phyloP scores from a whole-genome alignment of 2,797 vertebrate genomes.

The Pseudochirops corinnae region DNA sequence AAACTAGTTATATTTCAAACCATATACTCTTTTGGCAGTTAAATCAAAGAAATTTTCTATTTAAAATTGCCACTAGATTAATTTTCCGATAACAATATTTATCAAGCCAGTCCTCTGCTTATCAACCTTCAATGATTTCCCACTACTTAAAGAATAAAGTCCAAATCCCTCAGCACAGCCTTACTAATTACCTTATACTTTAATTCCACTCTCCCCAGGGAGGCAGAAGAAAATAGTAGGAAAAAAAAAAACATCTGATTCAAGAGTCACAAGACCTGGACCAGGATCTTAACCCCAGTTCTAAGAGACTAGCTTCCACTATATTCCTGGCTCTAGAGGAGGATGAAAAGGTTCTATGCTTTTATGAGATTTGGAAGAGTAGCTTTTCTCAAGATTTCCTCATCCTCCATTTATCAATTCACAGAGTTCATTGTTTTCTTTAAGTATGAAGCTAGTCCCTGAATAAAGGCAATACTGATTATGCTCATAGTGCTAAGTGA shows the following conservation, averaged over 20 bases:
- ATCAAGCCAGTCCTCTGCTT: slow-evolving; percentile 21
- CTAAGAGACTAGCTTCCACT: slow-evolving; percentile 6
- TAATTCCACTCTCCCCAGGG: not conserved
- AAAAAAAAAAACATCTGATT: not conserved
- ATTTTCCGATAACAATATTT: slow-evolving; percentile 38
- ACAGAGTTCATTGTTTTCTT: not conserved
- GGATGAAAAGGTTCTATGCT: not conserved
- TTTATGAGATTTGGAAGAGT: not conserved
- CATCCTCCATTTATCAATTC: not conserved
- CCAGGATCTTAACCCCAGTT: not conserved
- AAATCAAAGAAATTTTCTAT: slow-evolving; percentile 31
- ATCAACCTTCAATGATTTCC: not conserved
- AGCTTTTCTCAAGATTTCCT: slow-evolving; percentile 22
- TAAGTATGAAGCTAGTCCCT: not conserved
- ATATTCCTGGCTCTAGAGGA: slow-evolving; percentile 28
- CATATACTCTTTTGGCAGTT: slow-evolving; percentile 27
- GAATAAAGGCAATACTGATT: not conserved
- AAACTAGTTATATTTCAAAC: slow-evolving; percentile 24
- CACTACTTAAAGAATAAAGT: slow-evolving; percentile 42
- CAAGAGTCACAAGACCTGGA: not conserved
- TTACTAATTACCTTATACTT: not conserved
- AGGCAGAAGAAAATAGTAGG: not conserved
- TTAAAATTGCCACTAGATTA: not conserved
- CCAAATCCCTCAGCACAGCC: slow-evolving; percentile 1
- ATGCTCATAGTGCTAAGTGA: slow-evolving; percentile 21